A percentile compares a stretch with the other conserved stretches of the same genome.
Evolutionary conservation across 2,888 invertebrate species (phyloP).

Genomic region (Eupithecia exiguata): DNA sequence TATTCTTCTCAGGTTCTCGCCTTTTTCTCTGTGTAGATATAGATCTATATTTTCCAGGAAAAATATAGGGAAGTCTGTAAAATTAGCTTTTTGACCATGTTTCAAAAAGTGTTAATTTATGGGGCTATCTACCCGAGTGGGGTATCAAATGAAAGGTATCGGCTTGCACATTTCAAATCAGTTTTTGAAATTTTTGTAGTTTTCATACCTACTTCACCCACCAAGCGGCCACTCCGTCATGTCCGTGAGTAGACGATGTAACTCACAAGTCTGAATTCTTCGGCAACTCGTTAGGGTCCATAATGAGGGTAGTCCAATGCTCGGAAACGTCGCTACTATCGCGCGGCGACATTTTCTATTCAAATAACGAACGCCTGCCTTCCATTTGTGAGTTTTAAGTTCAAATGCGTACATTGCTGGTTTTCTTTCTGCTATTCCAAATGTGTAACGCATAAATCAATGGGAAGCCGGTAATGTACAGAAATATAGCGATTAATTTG

Average conservation of each 20-base stretch:
- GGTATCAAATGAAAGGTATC: no score
- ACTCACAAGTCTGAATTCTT: slow-evolving; percentile 65
- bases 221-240: slow-evolving; percentile 45
- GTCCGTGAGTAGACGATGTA: slow-evolving; percentile 64
- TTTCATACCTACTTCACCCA: no score
- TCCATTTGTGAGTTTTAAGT: slow-evolving; percentile 43
- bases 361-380: slow-evolving; percentile 64
- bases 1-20: no score
- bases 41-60: no score
- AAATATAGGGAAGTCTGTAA: no score
- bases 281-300: slow-evolving; percentile 62
- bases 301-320: slow-evolving; percentile 59
- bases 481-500: not conserved
- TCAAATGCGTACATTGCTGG: slow-evolving; percentile 46
- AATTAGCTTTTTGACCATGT: no score
- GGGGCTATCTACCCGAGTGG: no score
- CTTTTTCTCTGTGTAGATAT: no score
- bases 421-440: slow-evolving; percentile 14
- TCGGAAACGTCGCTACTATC: slow-evolving; percentile 69
- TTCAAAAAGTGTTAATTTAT: no score
- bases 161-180: no score
- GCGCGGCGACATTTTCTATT: slow-evolving; percentile 73
- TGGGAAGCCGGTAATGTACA: slow-evolving; percentile 23
- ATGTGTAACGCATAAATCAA: not conserved
- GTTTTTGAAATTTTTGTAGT: no score